These are phyloP conservation scores for Peromyscus attwateri DNA, from an alignment of 2,797 vertebrate species.

Conservation along the genomic window DNA sequence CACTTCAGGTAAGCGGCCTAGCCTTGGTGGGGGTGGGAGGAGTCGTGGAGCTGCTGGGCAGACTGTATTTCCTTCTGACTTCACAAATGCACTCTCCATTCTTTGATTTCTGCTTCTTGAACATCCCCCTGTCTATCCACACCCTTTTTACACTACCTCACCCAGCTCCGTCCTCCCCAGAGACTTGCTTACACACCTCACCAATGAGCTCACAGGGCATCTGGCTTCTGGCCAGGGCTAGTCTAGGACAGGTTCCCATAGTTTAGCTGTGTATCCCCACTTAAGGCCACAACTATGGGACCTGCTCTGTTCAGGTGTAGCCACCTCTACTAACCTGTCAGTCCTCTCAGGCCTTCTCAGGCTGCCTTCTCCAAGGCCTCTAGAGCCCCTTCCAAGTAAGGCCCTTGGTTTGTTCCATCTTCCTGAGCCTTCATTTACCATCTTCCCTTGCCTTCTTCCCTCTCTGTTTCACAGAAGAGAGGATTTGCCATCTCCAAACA, in stretches of 20 bases:
- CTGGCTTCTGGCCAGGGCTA: background rate
- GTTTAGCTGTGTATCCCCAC: background rate
- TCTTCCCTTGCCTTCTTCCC: background rate
- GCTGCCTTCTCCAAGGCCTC: background rate
- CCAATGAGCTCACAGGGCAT: rapidly evolving
- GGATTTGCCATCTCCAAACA: background rate
- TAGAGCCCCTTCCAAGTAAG: background rate
- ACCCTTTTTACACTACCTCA: background rate
- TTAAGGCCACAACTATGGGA: rapidly evolving
- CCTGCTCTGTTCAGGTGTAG: background rate
- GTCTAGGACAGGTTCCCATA: background rate
- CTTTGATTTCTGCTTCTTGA: background rate
- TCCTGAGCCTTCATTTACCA: rapidly evolving
- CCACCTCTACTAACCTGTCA: rapidly evolving
- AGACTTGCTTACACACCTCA: rapidly evolving
- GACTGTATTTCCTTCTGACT: rapidly evolving
- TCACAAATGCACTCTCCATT: background rate
- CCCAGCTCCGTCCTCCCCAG: background rate
- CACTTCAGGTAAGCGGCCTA: background rate
- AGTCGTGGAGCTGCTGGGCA: too few relatives aligned
- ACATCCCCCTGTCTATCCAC: background rate
- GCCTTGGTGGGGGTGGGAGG: too few relatives aligned
- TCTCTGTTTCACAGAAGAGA: background rate
- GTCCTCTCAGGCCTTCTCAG: background rate
- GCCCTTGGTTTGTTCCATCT: background rate